Percentiles rank a stretch among this genome's conserved stretches.
These are phyloP conservation scores for Coreius guichenoti DNA, from an alignment of 2,797 vertebrate species.

Conservation along the genomic window DNA sequence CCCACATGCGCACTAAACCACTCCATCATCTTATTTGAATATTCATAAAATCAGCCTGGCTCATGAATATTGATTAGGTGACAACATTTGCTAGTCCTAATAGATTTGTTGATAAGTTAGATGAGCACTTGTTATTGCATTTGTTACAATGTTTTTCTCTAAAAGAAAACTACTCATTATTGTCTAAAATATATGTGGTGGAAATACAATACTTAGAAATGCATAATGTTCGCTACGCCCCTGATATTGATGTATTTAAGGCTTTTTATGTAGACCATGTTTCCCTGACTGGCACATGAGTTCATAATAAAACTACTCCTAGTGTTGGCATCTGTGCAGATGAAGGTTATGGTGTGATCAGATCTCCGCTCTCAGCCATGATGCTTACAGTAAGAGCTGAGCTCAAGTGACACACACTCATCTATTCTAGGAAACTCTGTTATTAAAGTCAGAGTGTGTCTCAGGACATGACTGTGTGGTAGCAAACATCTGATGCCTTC, in stretches of 20 bases:
- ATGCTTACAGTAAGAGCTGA: slow-evolving; percentile 56
- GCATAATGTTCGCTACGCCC: not conserved
- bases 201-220: not conserved
- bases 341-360: slow-evolving; percentile 60
- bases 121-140: not conserved
- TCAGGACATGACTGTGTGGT: not conserved
- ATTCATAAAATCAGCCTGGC: not conserved
- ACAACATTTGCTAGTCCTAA: not conserved
- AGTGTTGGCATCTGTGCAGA: slow-evolving; percentile 29
- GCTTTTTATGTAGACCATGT: not conserved
- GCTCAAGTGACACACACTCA: slow-evolving; percentile 62
- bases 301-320: not conserved
- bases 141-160: not conserved
- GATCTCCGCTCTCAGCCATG: slow-evolving; percentile 48
- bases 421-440: slow-evolving; percentile 65
- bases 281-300: not conserved
- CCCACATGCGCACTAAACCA: not conserved
- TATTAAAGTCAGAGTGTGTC: slow-evolving; percentile 45
- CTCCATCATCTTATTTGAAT: not conserved
- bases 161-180: not conserved
- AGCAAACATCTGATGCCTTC: not conserved
- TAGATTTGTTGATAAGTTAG: not conserved
- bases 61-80: not conserved
- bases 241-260: not conserved
- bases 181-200: not conserved